Evolutionary conservation across 1,140 invertebrate species (phyloP).

Genomic region (Tigriopus japonicus): DNA sequence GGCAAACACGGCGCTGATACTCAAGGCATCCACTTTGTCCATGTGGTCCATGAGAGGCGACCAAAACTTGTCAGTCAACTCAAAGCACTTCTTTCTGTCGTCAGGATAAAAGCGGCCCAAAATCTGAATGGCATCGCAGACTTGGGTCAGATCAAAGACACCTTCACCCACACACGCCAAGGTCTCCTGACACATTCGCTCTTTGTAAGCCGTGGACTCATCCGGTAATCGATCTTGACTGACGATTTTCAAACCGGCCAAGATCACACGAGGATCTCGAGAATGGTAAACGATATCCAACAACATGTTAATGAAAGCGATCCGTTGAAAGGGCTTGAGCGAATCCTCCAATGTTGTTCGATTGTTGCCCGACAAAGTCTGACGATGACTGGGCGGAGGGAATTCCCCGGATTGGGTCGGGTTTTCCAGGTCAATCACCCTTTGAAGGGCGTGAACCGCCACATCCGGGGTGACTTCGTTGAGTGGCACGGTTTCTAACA

Average conservation of each 20-base stretch:
- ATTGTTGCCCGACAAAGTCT: too few species aligned
- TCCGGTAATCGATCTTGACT: conserved; percentile 25
- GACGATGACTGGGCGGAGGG: too few species aligned
- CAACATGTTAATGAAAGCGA: conserved; percentile 21
- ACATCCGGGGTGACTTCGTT: conserved; percentile 7
- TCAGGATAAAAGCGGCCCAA: conserved; percentile 25
- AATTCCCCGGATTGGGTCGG: not conserved
- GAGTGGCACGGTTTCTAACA: not conserved
- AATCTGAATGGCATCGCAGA: conserved; percentile 34
- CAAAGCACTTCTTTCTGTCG: conserved; percentile 16
- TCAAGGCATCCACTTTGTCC: conserved; percentile 34
- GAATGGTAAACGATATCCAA: conserved; percentile 17
- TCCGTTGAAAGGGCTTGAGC: conserved; percentile 17
- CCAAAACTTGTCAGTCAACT: conserved; percentile 43
- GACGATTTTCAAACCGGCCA: conserved; percentile 27
- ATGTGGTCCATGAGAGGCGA: conserved; percentile 37
- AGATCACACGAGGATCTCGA: conserved; percentile 19
- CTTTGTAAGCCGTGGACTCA: conserved; percentile 29
- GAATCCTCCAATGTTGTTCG: too few species aligned
- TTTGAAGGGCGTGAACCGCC: not conserved
- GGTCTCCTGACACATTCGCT: conserved; percentile 37
- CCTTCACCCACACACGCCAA: conserved; percentile 37
- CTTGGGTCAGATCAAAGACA: conserved; percentile 35
- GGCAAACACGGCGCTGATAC: conserved; percentile 35
- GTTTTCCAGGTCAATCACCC: conserved; percentile 3